Percentiles rank a stretch among this genome's conserved stretches.
Conservation (phyloP, 1,140 invertebrate genomes). For the Trichomalopsis sarcophagae region DNA sequence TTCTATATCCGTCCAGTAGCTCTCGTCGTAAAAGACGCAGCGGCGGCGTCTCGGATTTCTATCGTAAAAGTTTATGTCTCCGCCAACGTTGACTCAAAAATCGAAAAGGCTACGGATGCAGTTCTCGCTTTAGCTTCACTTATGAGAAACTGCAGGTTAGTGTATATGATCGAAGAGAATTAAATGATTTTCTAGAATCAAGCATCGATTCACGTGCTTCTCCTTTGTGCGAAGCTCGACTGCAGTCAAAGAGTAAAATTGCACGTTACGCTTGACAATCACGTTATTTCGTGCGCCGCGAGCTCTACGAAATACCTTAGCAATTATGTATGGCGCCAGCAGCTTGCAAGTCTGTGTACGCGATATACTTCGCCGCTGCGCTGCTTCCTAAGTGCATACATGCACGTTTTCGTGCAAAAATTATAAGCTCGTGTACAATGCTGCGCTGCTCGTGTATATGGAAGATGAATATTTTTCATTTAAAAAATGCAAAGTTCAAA, state of each 20-base stretch:
- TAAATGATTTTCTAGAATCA: background rate
- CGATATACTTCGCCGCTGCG: background rate
- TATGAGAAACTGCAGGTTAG: too few species aligned
- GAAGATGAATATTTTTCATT: too few species aligned
- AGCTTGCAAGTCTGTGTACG: too few species aligned
- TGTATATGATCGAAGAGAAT: background rate
- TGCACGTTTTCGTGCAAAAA: background rate
- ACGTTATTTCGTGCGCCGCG: too few species aligned
- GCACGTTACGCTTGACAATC: background rate
- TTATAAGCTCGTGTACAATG: background rate
- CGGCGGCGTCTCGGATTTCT: constrained; percentile 12
- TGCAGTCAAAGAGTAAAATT: background rate
- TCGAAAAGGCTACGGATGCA: background rate
- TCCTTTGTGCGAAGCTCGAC: background rate
- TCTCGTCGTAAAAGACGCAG: constrained; percentile 1
- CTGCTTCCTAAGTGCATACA: background rate
- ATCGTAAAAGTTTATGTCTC: constrained; percentile 22
- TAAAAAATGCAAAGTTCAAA: too few species aligned
- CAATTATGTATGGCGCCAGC: background rate
- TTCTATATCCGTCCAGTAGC: background rate
- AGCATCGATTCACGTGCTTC: background rate
- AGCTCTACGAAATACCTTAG: too few species aligned
- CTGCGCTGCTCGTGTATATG: background rate
- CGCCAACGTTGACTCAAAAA: background rate
- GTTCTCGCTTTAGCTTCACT: background rate